phyloP scores from a whole-genome alignment of 1,140 invertebrate genomes.

The Eriosoma lanigerum region DNA sequence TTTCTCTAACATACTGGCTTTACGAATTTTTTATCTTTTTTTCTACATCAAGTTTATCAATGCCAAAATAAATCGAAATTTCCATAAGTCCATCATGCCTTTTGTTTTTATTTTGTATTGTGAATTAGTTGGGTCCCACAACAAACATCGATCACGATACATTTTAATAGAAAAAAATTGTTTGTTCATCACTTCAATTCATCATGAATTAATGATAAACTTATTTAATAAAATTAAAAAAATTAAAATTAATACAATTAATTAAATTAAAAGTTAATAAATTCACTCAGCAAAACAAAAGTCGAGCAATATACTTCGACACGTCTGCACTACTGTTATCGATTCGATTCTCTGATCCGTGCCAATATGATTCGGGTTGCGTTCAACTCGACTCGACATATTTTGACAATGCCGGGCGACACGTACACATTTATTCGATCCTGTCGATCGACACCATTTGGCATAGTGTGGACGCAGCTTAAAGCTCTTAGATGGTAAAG shows the following conservation, averaged over 20 bases:
- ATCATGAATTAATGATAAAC: slow-evolving; percentile 39
- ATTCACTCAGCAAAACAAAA: slow-evolving; percentile 8
- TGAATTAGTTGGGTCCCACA: slow-evolving; percentile 50
- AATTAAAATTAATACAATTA: too few relatives aligned
- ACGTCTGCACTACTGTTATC: background rate
- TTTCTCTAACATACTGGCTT: too few relatives aligned
- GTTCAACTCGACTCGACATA: background rate
- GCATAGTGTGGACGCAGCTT: slow-evolving; percentile 1
- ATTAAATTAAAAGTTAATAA: slow-evolving; percentile 3
- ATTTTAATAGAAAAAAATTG: slow-evolving; percentile 45
- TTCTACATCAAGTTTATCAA: background rate
- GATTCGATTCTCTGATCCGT: background rate
- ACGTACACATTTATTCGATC: background rate
- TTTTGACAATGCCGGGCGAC: background rate
- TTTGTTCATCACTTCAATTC: slow-evolving; percentile 49
- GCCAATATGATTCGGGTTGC: slow-evolving; percentile 14
- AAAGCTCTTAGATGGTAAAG: too few relatives aligned
- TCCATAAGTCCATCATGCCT: slow-evolving; percentile 52
- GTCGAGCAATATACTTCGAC: background rate
- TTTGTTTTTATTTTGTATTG: slow-evolving; percentile 53
- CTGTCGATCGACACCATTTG: slow-evolving; percentile 2
- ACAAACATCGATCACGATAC: slow-evolving; percentile 47
- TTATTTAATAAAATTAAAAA: background rate
- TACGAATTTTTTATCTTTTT: too few relatives aligned
- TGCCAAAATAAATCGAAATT: slow-evolving; percentile 52